Conservation (phyloP, 2,888 invertebrate genomes). For the Odontocolon sp. region DNA sequence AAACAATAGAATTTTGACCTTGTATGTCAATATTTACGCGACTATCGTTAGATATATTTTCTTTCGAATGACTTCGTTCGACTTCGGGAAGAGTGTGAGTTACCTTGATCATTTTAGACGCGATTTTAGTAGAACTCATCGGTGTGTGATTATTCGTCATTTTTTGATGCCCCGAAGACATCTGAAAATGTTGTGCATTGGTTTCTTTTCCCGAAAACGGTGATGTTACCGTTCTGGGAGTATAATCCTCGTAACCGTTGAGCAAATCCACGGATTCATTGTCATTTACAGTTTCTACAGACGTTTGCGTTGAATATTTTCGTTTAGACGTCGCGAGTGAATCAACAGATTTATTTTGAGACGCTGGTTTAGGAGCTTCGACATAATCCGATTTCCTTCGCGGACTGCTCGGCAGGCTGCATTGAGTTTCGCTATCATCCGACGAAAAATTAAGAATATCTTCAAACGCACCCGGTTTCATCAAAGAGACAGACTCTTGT, state of each 20-base stretch:
- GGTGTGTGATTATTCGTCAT: neutral
- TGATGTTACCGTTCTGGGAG: neutral
- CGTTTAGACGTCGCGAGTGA: neutral
- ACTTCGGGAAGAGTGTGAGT: neutral
- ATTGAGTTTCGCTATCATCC: constrained; percentile 20
- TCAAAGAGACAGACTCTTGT: neutral
- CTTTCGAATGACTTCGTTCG: neutral
- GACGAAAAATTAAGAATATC: constrained; percentile 47
- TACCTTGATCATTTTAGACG: neutral
- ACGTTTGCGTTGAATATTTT: neutral
- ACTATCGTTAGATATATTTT: neutral
- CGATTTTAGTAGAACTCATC: neutral
- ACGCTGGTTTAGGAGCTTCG: neutral
- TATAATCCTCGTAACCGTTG: neutral
- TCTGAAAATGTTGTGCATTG: neutral
- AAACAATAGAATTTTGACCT: neutral
- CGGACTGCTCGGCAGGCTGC: neutral
- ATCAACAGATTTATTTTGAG: neutral
- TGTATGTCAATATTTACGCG: constrained; percentile 1
- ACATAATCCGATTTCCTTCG: neutral
- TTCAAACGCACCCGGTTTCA: constrained; percentile 39
- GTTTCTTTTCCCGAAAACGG: neutral
- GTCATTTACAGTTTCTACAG: neutral
- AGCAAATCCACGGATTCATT: constrained; percentile 34
- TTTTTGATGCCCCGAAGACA: neutral